Evolutionary conservation across 2,113 vertebrate genomes (phyloP).

Genomic region (Scomber colias): DNA sequence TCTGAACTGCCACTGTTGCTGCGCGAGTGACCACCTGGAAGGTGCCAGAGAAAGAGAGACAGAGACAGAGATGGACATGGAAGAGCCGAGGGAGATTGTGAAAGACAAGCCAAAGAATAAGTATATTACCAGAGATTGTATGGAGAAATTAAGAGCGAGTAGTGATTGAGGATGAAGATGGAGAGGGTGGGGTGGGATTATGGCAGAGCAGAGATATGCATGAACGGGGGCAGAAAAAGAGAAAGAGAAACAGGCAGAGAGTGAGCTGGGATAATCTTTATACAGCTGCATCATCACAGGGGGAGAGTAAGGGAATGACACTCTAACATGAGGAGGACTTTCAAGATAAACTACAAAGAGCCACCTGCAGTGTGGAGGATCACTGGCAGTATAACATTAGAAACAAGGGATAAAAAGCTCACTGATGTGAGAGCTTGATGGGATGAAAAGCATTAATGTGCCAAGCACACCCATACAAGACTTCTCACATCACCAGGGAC

Average conservation of each 20-base stretch:
- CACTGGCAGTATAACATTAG: conserved; percentile 35
- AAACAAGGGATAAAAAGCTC: conserved; percentile 43
- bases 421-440: conserved; percentile 65
- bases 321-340: conserved; percentile 50
- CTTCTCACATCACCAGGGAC: conserved; percentile 45
- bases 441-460: conserved; percentile 59
- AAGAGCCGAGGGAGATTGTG: conserved; percentile 68
- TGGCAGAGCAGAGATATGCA: conserved; percentile 69
- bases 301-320: conserved; percentile 51
- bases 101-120: conserved; percentile 73
- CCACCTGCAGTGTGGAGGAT: conserved; percentile 34
- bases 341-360: conserved; percentile 52
- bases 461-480: conserved; percentile 53
- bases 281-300: conserved; percentile 79
- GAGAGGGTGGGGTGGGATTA: not conserved
- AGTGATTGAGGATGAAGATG: conserved; percentile 45
- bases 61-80: conserved; percentile 70
- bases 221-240: conserved; percentile 67
- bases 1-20: conserved; percentile 99
- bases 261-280: conserved; percentile 78
- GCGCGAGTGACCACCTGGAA: conserved; percentile 98
- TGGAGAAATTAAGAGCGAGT: conserved; percentile 61
- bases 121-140: conserved; percentile 60
- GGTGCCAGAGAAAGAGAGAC: conserved; percentile 87
- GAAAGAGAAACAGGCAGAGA: conserved; percentile 78